Evolutionary conservation across 2,797 vertebrate species (phyloP), one percentile per base, ranked within the genome.

Genomic region (Adrianichthys oophorus): DNA sequence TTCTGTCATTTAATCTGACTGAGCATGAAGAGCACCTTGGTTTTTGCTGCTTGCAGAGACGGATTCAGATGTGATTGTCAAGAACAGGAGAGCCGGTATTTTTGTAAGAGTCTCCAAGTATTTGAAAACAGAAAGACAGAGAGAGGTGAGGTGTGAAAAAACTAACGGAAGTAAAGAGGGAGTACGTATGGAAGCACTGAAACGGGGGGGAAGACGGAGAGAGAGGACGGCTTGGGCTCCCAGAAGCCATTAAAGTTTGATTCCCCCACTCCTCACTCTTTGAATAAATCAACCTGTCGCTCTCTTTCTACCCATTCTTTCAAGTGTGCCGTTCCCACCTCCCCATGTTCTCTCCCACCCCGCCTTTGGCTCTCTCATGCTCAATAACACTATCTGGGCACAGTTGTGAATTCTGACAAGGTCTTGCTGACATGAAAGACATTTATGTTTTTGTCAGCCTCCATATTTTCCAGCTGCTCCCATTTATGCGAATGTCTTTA

Each of bases 11-110:
- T 90, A 85, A 87, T 81, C 85, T 85, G 42, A 37, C 85, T 90
- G 89, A 92, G 90, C 92, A 90, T 92, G 91, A 93, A 92, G 91
- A 93, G 87, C 92, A 92, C 91, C 92, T 92, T 91, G 90, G 87
- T 90, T 89, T 29, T 80, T 61, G 65, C 80, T 69, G 65, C 41
- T 53, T 49, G 52, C 73, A 45, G 72, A 48, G 72, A 77, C 56
- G 68, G 63, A 67, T 58, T 60, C 72, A 80, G 83, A 86, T 83
- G 84, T 78, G 76, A 77, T 81, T 83, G 81, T 89, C 86, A 85
- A 75, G 72, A 65, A 56, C 19, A 41, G 41, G 42, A 73, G 53
- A 66, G 81, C 70, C 62, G 1, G 17, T 66, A 58, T 67, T 61
- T 82, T 72, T 76, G 71, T 56, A 76, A 79, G 78, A 78, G 85